Percentiles rank a stretch among this genome's conserved stretches.
Conservation (phyloP, 2,888 invertebrate species). For the Drosophila trichaetosa region DNA sequence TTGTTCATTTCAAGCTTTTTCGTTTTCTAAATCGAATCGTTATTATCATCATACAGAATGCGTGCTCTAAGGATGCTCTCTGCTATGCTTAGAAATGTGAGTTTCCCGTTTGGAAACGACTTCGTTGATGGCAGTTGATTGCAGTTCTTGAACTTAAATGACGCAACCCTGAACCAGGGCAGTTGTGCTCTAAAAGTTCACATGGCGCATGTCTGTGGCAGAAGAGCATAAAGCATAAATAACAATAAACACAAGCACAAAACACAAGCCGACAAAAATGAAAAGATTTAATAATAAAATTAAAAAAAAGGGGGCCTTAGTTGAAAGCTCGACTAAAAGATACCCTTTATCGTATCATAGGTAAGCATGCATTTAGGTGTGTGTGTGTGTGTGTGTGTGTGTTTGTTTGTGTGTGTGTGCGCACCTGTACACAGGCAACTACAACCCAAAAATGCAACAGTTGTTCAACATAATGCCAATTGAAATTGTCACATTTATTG, state of each 20-base stretch:
- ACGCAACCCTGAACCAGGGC: slow-evolving; percentile 26
- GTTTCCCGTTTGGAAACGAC: neutral
- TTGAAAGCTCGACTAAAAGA: neutral
- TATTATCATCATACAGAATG: neutral
- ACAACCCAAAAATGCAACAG: neutral
- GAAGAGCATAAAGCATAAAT: slow-evolving; percentile 28
- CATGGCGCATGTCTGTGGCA: neutral
- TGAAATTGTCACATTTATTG: neutral
- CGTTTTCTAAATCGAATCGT: neutral
- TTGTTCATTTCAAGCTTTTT: neutral
- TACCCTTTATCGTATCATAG: neutral
- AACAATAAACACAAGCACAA: slow-evolving; percentile 43
- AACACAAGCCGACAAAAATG: slow-evolving; percentile 29
- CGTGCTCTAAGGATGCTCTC: neutral
- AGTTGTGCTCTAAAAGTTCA: slow-evolving; percentile 20
- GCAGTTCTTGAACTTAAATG: slow-evolving; percentile 1
- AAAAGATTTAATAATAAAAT: slow-evolving; percentile 42
- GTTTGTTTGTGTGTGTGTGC: neutral
- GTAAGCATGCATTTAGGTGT: neutral
- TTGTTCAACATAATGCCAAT: neutral
- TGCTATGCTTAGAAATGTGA: neutral
- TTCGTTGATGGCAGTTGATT: neutral
- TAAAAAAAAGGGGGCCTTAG: neutral
- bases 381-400: neutral
- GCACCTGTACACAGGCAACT: neutral